Evolutionary conservation across 2,888 invertebrate species (phyloP).

Genomic region (Sphaeridia pumilis): DNA sequence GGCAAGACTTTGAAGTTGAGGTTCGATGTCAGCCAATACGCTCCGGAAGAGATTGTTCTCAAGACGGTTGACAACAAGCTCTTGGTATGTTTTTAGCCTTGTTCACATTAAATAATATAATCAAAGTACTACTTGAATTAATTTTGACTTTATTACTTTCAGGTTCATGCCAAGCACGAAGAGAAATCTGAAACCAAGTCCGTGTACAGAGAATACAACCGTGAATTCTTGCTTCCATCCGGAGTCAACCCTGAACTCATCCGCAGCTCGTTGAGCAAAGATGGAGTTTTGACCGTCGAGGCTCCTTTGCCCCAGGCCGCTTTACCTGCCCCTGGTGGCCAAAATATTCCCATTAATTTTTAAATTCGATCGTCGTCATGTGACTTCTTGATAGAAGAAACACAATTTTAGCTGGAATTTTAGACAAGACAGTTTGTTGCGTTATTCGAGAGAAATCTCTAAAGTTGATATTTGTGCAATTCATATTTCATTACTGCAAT

Average conservation of each 20-base stretch:
- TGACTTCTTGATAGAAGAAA: neutral
- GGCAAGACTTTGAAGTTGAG: slow-evolving; percentile 86
- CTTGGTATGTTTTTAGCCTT: slow-evolving; percentile 52
- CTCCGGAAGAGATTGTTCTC: slow-evolving; percentile 90
- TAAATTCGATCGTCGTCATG: no score
- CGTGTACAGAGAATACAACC: slow-evolving; percentile 94
- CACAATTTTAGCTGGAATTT: no score
- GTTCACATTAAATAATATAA: neutral
- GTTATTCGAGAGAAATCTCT: no score
- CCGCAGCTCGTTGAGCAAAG: slow-evolving; percentile 88
- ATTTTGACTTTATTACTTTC: slow-evolving; percentile 1
- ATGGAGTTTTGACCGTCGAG: slow-evolving; percentile 91
- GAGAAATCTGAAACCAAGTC: slow-evolving; percentile 94
- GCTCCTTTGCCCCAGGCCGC: slow-evolving; percentile 66
- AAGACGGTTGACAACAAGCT: slow-evolving; percentile 97
- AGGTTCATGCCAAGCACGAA: slow-evolving; percentile 97
- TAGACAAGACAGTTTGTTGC: no score
- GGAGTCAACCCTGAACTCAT: slow-evolving; percentile 94
- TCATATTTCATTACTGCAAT: no score
- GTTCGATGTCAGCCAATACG: slow-evolving; percentile 95
- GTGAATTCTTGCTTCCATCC: slow-evolving; percentile 91
- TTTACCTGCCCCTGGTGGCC: slow-evolving; percentile 11
- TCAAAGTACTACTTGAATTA: neutral
- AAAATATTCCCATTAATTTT: slow-evolving; percentile 15
- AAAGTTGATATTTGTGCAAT: no score